phyloP scores from a whole-genome alignment of 2,113 vertebrate species.

The Nanorana parkeri region DNA sequence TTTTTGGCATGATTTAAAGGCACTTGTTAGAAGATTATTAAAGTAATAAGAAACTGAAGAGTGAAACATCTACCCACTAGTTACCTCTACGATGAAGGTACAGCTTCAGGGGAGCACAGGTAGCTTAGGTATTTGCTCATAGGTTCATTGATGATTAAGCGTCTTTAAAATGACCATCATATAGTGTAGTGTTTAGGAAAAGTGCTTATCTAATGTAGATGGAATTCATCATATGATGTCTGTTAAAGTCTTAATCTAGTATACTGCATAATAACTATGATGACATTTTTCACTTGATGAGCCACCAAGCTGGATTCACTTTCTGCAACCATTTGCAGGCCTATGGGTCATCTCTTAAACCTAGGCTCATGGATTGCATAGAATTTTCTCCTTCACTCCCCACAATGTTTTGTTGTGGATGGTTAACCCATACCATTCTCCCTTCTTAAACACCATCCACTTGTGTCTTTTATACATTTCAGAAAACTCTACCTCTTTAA shows the following conservation, averaged over 20 bases:
- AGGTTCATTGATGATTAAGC: background rate
- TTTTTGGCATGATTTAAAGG: conserved; percentile 47
- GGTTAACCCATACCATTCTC: background rate
- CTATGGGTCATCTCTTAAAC: background rate
- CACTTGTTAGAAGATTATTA: conserved; percentile 13
- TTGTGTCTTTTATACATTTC: too few relatives aligned
- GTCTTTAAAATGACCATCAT: too few relatives aligned
- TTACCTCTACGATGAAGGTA: too few relatives aligned
- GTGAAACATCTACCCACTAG: background rate
- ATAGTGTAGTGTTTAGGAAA: background rate
- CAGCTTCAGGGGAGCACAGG: too few relatives aligned
- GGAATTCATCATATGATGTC: background rate
- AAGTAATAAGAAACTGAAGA: background rate
- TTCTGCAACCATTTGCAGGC: background rate
- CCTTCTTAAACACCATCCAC: background rate
- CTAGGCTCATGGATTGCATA: background rate
- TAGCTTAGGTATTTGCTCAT: background rate
- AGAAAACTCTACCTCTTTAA: too few relatives aligned
- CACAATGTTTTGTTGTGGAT: background rate
- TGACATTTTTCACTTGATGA: background rate
- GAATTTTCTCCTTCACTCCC: background rate
- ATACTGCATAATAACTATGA: background rate
- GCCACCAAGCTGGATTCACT: background rate
- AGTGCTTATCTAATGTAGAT: background rate
- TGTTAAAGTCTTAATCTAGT: background rate